phyloP scores from a whole-genome alignment of 2,888 invertebrate species.

The Melanophora roralis region DNA sequence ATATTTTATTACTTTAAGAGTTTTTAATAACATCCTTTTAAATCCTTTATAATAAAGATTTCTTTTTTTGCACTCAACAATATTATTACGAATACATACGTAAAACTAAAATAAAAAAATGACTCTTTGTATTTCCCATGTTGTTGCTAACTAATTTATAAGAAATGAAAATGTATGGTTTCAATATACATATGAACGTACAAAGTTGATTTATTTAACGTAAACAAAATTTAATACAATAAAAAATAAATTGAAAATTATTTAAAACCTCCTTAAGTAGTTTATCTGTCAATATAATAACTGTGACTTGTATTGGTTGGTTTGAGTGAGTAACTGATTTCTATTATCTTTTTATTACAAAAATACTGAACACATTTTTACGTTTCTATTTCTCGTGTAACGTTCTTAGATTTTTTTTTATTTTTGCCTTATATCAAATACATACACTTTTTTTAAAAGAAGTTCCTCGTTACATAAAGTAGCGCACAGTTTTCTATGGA shows the following conservation, averaged over 20 bases:
- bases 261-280: conserved; percentile 14
- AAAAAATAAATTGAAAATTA: neutral
- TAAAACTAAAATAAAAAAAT: too few relatives aligned
- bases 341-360: conserved; percentile 28
- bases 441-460: conserved; percentile 7
- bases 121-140: too few relatives aligned
- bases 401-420: neutral
- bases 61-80: too few relatives aligned
- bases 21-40: too few relatives aligned
- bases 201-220: conserved; percentile 11
- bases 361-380: neutral
- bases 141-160: too few relatives aligned
- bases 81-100: too few relatives aligned
- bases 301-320: conserved; percentile 20
- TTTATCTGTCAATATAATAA: conserved; percentile 41
- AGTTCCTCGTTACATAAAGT: neutral
- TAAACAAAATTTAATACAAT: neutral
- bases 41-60: too few relatives aligned
- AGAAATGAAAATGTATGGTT: too few relatives aligned
- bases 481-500: conserved; percentile 10
- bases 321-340: conserved; percentile 12
- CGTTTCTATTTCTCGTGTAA: neutral
- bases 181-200: too few relatives aligned
- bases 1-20: too few relatives aligned
- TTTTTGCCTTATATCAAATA: conserved; percentile 21